These are phyloP conservation scores for Noctua fimbriata DNA, from an alignment of 2,888 invertebrate species.

Conservation along the genomic window DNA sequence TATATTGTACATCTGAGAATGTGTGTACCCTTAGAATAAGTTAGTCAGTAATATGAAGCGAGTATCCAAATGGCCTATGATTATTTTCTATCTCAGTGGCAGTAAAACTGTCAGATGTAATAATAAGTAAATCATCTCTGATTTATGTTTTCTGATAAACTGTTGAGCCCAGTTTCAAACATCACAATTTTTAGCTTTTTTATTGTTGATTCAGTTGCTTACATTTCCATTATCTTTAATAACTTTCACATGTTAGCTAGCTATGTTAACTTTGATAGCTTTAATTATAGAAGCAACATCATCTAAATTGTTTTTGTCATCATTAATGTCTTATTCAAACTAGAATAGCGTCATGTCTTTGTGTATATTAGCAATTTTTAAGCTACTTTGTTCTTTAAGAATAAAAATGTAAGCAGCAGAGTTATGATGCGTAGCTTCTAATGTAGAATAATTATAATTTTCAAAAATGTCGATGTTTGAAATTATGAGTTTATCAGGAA, in stretches of 20 bases:
- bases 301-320: background rate
- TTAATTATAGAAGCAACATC: constrained; percentile 15
- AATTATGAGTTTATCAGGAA: constrained; percentile 71
- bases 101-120: constrained; percentile 56
- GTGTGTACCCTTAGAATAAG: constrained; percentile 30
- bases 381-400: background rate
- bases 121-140: constrained; percentile 47
- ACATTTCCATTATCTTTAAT: constrained; percentile 12
- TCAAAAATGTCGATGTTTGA: constrained; percentile 70
- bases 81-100: constrained; percentile 45
- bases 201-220: constrained; percentile 48
- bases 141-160: constrained; percentile 78
- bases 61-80: constrained; percentile 85
- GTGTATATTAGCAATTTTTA: background rate
- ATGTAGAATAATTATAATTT: constrained; percentile 12
- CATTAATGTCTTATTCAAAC: background rate
- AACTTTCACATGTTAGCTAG: background rate
- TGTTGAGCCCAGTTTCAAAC: constrained; percentile 86
- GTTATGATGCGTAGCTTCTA: background rate
- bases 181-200: constrained; percentile 56
- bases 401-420: constrained; percentile 46
- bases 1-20: constrained; percentile 30
- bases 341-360: background rate
- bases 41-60: constrained; percentile 69
- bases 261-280: constrained; percentile 11